Evolutionary conservation across 2,888 invertebrate genomes (phyloP).

Genomic region (Leucoma salicis): DNA sequence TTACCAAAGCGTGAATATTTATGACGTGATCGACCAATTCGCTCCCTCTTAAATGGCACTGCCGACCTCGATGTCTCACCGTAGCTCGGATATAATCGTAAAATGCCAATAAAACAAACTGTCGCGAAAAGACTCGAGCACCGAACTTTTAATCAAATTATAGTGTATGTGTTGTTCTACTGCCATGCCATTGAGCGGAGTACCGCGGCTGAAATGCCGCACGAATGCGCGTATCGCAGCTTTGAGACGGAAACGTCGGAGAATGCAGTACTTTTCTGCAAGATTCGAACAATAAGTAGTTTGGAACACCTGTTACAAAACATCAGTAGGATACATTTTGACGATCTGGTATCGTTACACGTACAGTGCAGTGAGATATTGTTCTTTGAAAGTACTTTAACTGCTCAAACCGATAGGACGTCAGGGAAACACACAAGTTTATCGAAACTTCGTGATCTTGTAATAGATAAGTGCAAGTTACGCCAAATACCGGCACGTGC

Average conservation of each 20-base stretch:
- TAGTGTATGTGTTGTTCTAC: slow-evolving; percentile 79
- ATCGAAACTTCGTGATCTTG: slow-evolving; percentile 85
- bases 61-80: slow-evolving; percentile 62
- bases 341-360: slow-evolving; percentile 85
- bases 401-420: slow-evolving; percentile 68
- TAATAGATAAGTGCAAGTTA: slow-evolving; percentile 89
- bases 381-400: slow-evolving; percentile 87
- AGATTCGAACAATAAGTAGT: slow-evolving; percentile 87
- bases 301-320: slow-evolving; percentile 86
- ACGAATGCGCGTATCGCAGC: slow-evolving; percentile 87
- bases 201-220: slow-evolving; percentile 79
- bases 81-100: slow-evolving; percentile 62
- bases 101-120: slow-evolving; percentile 77
- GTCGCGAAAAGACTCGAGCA: slow-evolving; percentile 69
- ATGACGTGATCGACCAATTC: slow-evolving; percentile 70
- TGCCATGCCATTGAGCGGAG: slow-evolving; percentile 67
- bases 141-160: slow-evolving; percentile 75
- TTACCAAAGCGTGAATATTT: slow-evolving; percentile 70
- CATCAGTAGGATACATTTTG: slow-evolving; percentile 84
- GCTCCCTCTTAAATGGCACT: slow-evolving; percentile 73
- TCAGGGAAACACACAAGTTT: slow-evolving; percentile 81
- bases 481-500: slow-evolving; percentile 87
- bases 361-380: slow-evolving; percentile 89
- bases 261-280: slow-evolving; percentile 84
- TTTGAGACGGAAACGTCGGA: slow-evolving; percentile 80